Percentiles rank a stretch among this genome's conserved stretches.
These are phyloP conservation scores for Drosophila subpulchrella DNA, from an alignment of 1,140 invertebrate genomes.

Conservation along the genomic window DNA sequence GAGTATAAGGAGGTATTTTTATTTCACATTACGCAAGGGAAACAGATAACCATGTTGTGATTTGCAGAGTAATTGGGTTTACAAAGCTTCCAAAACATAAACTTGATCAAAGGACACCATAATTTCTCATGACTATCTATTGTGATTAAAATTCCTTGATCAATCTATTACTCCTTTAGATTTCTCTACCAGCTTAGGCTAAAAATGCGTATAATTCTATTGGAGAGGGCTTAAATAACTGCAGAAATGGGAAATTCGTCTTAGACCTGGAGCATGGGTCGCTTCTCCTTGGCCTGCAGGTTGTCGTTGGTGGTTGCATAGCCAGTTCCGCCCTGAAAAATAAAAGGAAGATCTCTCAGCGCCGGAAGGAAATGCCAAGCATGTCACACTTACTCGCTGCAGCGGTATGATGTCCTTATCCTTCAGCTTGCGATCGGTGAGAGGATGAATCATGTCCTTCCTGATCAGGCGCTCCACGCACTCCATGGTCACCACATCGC, in stretches of 20 bases:
- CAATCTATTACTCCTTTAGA: neutral
- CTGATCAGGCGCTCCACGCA: slow-evolving; percentile 98
- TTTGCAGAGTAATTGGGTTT: neutral
- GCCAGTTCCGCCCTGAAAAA: slow-evolving; percentile 94
- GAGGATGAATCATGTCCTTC: slow-evolving; percentile 98
- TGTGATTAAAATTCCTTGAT: neutral
- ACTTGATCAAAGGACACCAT: neutral
- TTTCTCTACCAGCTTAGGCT: neutral
- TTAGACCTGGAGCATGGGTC: slow-evolving; percentile 94
- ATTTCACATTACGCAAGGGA: neutral
- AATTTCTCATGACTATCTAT: neutral
- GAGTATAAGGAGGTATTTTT: neutral
- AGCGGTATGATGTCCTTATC: slow-evolving; percentile 97
- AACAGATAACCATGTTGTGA: neutral
- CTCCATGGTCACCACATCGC: slow-evolving; percentile 98
- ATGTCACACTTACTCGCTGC: slow-evolving; percentile 89
- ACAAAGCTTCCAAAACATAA: neutral
- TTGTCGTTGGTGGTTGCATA: slow-evolving; percentile 94
- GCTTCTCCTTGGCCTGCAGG: slow-evolving; percentile 92
- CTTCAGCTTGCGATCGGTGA: slow-evolving; percentile 93
- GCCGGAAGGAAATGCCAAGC: neutral
- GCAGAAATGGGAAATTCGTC: neutral
- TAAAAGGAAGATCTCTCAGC: neutral
- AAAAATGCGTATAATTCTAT: neutral
- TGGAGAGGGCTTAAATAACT: neutral